Evolutionary conservation across 2,797 vertebrate genomes (phyloP), one percentile per base, ranked within the genome.

Genomic region (Tragopan temminckii): DNA sequence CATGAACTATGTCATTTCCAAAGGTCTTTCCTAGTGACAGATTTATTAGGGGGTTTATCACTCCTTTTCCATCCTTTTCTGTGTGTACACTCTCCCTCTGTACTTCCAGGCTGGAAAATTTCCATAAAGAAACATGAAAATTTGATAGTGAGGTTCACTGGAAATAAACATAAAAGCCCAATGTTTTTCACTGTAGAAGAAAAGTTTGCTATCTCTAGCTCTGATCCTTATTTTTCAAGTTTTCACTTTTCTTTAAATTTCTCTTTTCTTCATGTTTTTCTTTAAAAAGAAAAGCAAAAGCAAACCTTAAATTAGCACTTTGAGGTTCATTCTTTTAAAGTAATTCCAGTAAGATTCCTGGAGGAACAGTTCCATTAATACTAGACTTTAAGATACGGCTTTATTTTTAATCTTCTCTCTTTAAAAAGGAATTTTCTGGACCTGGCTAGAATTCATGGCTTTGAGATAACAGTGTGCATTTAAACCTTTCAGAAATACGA

Each of bases 31-130:
- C 74, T 24, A 71, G 62, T 70, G 46, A 91, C 67, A 96, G 97
- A 97, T 97, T 97, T 97, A 97, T 94, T 71, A 15, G 62, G 64
- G 76, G 85, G 62, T 89, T 97, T 91, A 96, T 95, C 97, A 94
- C 89, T 96, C 88, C 58, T 94, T 78, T 85, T 88, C 89, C 91
- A 85, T 91, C 71, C 69, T 67, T 7, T 53, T n/a, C 53, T 85
- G 35, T 11, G 67, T 59, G 31, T 46, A 72, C 59, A 35, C 42
- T 79, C 53, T 89, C 86, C 72, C 86, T 59, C 79, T 45, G 38
- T 17, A 82, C 81, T 84, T 83, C 50, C 76, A 92, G 62, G 53
- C 62, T 92, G 92, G 92, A 82, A 95, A 80, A 72, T 2, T 6
- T 90, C 92, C 90, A 93, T 24, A 40, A 87, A 85, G 90, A 91